Evolutionary conservation across 2,113 vertebrate species (phyloP).

Genomic region (Gobio gobio): DNA sequence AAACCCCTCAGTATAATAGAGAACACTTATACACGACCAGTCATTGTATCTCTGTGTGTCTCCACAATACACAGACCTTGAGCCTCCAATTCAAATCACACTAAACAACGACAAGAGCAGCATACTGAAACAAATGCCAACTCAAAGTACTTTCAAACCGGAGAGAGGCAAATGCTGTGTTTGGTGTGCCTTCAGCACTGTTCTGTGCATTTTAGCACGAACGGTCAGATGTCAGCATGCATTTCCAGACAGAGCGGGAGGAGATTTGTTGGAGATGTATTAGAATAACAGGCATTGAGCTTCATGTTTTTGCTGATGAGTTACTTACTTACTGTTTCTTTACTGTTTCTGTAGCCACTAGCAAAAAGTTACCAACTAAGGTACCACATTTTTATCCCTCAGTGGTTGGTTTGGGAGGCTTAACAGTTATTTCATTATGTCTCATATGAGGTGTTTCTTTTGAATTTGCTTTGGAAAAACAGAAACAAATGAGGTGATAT

Average conservation of each 20-base stretch:
- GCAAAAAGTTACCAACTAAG: not conserved
- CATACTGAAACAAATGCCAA: not conserved
- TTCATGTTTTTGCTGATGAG: conserved; percentile 16
- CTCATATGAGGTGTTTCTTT: no score
- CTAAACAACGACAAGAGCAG: conserved; percentile 28
- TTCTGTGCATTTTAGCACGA: conserved; percentile 17
- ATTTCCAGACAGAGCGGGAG: conserved; percentile 7
- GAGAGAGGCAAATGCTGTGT: conserved; percentile 15
- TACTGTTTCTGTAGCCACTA: not conserved
- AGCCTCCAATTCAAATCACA: conserved; percentile 24
- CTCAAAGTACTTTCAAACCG: conserved; percentile 35
- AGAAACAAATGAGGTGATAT: no score
- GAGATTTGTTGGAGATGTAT: not conserved
- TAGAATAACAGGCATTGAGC: conserved; percentile 3
- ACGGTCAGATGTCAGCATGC: conserved; percentile 7
- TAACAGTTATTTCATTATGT: not conserved
- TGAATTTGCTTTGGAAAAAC: no score
- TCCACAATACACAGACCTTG: conserved; percentile 22
- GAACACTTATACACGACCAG: not conserved
- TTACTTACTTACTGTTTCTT: not conserved
- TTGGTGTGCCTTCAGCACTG: conserved; percentile 3
- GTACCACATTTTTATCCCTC: not conserved
- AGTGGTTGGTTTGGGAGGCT: not conserved
- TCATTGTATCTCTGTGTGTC: conserved; percentile 4
- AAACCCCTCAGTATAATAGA: conserved; percentile 33